Evolutionary conservation across 2,888 invertebrate species (phyloP).

Genomic region (Drosophila prostipennis): DNA sequence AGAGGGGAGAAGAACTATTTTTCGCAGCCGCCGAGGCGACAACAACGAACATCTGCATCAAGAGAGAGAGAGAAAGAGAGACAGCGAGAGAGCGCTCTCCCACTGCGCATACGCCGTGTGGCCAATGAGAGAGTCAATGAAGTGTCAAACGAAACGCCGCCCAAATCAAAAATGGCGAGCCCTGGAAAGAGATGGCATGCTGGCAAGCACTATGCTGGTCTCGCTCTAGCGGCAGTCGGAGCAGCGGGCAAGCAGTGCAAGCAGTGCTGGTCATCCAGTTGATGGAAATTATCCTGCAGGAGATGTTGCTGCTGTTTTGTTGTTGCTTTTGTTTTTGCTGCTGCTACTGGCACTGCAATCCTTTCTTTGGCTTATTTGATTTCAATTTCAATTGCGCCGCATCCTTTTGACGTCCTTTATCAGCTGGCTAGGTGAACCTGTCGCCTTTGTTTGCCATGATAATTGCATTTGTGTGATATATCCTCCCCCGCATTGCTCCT

Average conservation of each 20-base stretch:
- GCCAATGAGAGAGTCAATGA: slow-evolving; percentile 77
- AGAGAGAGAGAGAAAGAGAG: slow-evolving; percentile 11
- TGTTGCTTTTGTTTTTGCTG: slow-evolving; percentile 41
- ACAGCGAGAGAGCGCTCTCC: slow-evolving; percentile 12
- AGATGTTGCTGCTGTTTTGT: slow-evolving; percentile 25
- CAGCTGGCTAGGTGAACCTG: slow-evolving; percentile 66
- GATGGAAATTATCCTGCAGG: slow-evolving; percentile 19
- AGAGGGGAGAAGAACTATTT: slow-evolving; percentile 72
- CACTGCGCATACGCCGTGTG: slow-evolving; percentile 76
- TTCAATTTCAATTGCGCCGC: slow-evolving; percentile 78
- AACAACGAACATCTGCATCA: slow-evolving; percentile 74
- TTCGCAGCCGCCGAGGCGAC: slow-evolving; percentile 58
- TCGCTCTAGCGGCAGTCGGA: slow-evolving; percentile 39
- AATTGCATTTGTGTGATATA: slow-evolving; percentile 75
- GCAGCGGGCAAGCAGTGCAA: slow-evolving; percentile 48
- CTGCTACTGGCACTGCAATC: slow-evolving; percentile 58
- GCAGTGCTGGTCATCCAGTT: slow-evolving; percentile 49
- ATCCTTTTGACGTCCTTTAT: slow-evolving; percentile 78
- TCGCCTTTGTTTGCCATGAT: slow-evolving; percentile 79
- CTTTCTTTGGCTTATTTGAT: slow-evolving; percentile 67
- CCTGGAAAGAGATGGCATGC: slow-evolving; percentile 59
- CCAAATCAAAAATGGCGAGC: slow-evolving; percentile 84
- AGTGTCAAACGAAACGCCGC: slow-evolving; percentile 75
- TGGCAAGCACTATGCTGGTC: slow-evolving; percentile 26
- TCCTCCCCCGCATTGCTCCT: neutral